Evolutionary conservation across 2,797 vertebrate species (phyloP).

Genomic region (Carduelis carduelis): DNA sequence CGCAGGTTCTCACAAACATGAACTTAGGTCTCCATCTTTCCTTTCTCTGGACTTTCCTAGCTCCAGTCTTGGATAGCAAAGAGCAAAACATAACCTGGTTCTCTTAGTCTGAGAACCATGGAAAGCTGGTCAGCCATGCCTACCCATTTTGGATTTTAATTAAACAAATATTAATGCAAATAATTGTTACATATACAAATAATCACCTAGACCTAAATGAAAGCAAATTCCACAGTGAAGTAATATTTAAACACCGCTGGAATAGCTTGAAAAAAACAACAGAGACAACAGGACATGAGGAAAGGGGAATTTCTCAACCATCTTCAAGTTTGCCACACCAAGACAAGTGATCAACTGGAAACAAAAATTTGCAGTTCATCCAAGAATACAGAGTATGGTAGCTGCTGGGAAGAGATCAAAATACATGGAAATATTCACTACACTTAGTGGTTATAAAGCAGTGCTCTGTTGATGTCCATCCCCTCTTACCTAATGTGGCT

Average conservation of each 20-base stretch:
- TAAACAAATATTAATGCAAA: not conserved
- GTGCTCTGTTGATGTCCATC: not conserved
- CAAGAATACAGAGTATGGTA: not conserved
- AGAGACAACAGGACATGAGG: not conserved
- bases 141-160: not conserved
- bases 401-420: not conserved
- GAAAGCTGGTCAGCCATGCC: not conserved
- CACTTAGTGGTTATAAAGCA: not conserved
- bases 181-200: not conserved
- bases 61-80: not conserved
- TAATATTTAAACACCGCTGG: not conserved
- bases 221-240: not conserved
- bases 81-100: not conserved
- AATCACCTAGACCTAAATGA: not conserved
- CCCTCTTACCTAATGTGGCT: not conserved
- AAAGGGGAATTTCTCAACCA: not conserved
- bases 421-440: not conserved
- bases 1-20: rapidly evolving
- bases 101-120: not conserved
- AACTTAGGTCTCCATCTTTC: not conserved
- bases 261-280: not conserved
- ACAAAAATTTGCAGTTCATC: not conserved
- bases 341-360: not conserved
- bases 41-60: not conserved
- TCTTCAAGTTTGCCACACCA: not conserved